These are phyloP conservation scores for Ornithoptera alexandrae DNA, from an alignment of 2,888 invertebrate species.

Conservation along the genomic window DNA sequence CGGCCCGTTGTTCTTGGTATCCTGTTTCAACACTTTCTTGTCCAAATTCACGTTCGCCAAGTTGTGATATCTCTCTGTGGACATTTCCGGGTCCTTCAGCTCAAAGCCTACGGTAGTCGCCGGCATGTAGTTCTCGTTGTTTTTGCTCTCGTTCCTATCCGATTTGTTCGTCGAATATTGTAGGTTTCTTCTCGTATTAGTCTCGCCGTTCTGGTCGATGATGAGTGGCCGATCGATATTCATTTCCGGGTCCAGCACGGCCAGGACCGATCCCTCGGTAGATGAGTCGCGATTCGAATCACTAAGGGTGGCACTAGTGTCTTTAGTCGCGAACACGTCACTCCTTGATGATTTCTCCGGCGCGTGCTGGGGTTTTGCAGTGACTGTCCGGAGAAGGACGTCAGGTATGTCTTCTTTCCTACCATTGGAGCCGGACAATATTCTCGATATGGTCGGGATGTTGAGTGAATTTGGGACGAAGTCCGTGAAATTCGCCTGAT, in stretches of 20 bases:
- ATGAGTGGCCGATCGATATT: constrained; percentile 75
- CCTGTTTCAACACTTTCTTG: constrained; percentile 69
- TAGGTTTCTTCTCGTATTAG: constrained; percentile 73
- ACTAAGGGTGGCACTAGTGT: constrained; percentile 69
- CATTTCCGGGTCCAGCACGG: constrained; percentile 76
- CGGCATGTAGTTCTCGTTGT: constrained; percentile 59
- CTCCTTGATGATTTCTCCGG: constrained; percentile 70
- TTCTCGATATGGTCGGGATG: constrained; percentile 90
- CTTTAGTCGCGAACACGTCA: constrained; percentile 68
- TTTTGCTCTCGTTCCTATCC: constrained; percentile 57
- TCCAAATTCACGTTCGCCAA: constrained; percentile 80
- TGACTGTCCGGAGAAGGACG: constrained; percentile 85
- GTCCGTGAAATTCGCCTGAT: constrained; percentile 80
- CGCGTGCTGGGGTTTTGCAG: constrained; percentile 76
- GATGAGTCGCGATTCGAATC: constrained; percentile 67
- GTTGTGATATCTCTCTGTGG: constrained; percentile 79
- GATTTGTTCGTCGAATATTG: constrained; percentile 70
- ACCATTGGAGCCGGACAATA: constrained; percentile 91
- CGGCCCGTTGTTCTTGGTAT: constrained; percentile 59
- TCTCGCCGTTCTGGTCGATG: constrained; percentile 74
- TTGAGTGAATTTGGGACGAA: constrained; percentile 85
- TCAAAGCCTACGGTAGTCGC: constrained; percentile 74
- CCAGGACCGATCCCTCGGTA: constrained; percentile 72
- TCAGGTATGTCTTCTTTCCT: constrained; percentile 90
- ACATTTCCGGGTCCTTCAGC: constrained; percentile 72